Conservation (phyloP, 2,113 vertebrate genomes). For the Pachypanchax playfairii region DNA sequence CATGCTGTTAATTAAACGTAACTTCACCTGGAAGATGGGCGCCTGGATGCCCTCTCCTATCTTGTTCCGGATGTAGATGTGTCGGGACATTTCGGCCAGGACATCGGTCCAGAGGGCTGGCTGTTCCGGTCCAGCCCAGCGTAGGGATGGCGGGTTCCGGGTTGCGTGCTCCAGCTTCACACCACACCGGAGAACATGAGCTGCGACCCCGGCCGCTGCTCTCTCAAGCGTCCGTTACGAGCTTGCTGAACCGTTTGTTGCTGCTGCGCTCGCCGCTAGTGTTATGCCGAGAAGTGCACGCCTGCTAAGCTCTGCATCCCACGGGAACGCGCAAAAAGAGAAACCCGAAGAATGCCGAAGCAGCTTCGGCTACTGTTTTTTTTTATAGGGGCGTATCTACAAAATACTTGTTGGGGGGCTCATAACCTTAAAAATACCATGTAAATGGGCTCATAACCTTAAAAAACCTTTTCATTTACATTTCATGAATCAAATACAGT, state of each 20-base stretch:
- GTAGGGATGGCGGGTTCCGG: conserved; percentile 72
- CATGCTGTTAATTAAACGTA: neutral
- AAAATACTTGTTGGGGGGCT: no score
- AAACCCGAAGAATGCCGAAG: no score
- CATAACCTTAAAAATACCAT: no score
- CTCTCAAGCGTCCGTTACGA: neutral
- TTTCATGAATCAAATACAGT: no score
- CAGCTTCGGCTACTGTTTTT: no score
- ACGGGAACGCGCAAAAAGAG: no score
- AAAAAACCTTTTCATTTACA: no score
- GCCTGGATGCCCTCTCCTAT: conserved; percentile 84
- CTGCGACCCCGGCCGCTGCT: conserved; percentile 18
- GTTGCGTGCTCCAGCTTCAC: conserved; percentile 80
- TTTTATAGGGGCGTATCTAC: no score
- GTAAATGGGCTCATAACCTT: no score
- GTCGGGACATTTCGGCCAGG: conserved; percentile 86
- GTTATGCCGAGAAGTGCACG: no score
- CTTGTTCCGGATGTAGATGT: conserved; percentile 86
- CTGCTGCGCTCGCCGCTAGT: conserved; percentile 24
- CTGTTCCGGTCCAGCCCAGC: conserved; percentile 78
- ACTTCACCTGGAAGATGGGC: conserved; percentile 85
- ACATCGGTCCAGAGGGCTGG: conserved; percentile 83
- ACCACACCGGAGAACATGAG: conserved; percentile 37
- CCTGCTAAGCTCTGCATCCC: no score
- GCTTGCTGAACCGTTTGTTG: conserved; percentile 3